A percentile compares a stretch with the other conserved stretches of the same genome.
phyloP scores from a whole-genome alignment of 2,888 invertebrate genomes.

The Hirtodrosophila trivittata region DNA sequence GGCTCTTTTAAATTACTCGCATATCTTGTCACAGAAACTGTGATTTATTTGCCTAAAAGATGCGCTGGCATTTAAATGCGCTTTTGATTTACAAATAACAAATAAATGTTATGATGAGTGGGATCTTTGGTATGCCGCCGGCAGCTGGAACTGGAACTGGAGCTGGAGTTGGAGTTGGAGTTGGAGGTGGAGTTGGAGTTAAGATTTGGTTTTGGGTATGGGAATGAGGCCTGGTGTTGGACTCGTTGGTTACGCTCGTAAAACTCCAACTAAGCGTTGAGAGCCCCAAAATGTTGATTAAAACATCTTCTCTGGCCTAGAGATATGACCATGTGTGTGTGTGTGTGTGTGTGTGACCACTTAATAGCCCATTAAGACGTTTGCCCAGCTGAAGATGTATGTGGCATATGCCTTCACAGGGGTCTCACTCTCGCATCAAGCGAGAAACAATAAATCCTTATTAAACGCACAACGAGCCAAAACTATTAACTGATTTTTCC shows the following conservation, averaged over 20 bases:
- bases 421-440: conserved; percentile 57
- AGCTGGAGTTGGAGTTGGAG: conserved; percentile 16
- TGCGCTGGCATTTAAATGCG: conserved; percentile 71
- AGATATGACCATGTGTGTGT: conserved; percentile 50
- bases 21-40: conserved; percentile 73
- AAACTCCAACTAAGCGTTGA: conserved; percentile 76
- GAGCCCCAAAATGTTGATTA: conserved; percentile 65
- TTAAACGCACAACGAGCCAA: conserved; percentile 68
- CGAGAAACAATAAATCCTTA: conserved; percentile 78
- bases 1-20: conserved; percentile 63
- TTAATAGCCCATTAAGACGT: conserved; percentile 77
- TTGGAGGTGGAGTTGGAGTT: conserved; percentile 13
- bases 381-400: conserved; percentile 67
- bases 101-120: conserved; percentile 79
- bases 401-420: conserved; percentile 35
- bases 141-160: conserved; percentile 43
- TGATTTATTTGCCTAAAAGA: conserved; percentile 66
- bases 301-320: conserved; percentile 59
- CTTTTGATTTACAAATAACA: conserved; percentile 80
- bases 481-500: conserved; percentile 75
- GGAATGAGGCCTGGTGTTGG: conserved; percentile 35
- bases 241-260: conserved; percentile 70
- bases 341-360: conserved; percentile 50
- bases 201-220: too few relatives aligned
- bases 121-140: conserved; percentile 79